Evolutionary conservation across 2,888 invertebrate species (phyloP), one percentile per base, ranked within the genome.

Genomic region (Antitype chi): DNA sequence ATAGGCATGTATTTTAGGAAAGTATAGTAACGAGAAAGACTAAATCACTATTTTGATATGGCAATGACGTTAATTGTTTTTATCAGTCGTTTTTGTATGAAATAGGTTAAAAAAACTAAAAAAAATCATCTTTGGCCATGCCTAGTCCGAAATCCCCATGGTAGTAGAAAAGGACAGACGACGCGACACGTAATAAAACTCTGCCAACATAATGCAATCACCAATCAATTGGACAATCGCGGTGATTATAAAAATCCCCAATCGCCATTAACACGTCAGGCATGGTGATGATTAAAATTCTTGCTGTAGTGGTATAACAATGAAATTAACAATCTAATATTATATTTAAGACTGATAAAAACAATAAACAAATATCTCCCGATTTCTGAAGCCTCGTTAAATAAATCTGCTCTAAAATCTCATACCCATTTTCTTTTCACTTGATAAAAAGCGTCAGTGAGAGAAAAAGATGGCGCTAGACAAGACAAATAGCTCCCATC

Each of bases 41-140:
- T 76, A 69, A 80, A 77, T 59, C 53, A 82, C 59, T 82, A 82
- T 82, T 82, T 82, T 74, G 74, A 73, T 82, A 81, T 68, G 82
- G 49, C 15, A 71, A 59, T 62, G 62, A 66, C 47, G 6, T 57
- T 28, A n/a, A 62, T 63, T 82, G 59, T 64, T 78, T 53, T 60
- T 71, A 57, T 69, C 60, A 79, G 67, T 71, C 20, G 53, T 38
- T 69, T 38, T 49, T 49, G 23, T 25, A 52, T 53, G 8, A 32
- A 15, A 23, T 23, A 20, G 5, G n/a, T 6, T 28, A 32, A 23
- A 28, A 59, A 2, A 0, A 9, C 6, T 38, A 43, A 1, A 3
- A n/a, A 32, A 66, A 52, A 25, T 17, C 6, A 17, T 17, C 38
- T 74, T 32, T 20, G 8, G 0, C 17, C 53, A n/a, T 43, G 17